These are phyloP conservation scores for Heliconius erato DNA, from an alignment of 2,888 invertebrate species.

Conservation along the genomic window DNA sequence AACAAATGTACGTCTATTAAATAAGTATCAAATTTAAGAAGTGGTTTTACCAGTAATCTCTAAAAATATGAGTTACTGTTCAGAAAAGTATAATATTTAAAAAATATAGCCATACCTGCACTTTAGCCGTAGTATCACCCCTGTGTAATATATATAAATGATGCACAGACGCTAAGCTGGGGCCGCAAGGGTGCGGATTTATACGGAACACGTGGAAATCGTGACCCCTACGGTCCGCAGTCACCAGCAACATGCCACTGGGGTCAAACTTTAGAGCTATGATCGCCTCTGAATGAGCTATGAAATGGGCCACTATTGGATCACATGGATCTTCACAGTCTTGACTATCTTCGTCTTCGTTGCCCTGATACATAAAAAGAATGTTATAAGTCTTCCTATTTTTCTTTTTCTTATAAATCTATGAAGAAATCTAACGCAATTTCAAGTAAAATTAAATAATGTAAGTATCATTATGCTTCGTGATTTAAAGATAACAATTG, in stretches of 20 bases:
- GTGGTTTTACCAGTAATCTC: no score
- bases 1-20: no score
- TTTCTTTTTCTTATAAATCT: background rate
- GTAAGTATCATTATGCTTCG: background rate
- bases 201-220: slow-evolving; percentile 98
- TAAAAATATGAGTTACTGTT: no score
- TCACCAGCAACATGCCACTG: slow-evolving; percentile 94
- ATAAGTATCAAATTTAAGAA: no score
- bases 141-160: slow-evolving; percentile 98
- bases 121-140: slow-evolving; percentile 98
- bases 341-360: slow-evolving; percentile 84
- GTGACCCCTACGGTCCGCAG: slow-evolving; percentile 96
- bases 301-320: slow-evolving; percentile 93
- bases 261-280: slow-evolving; percentile 96
- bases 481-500: background rate
- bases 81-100: no score
- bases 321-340: slow-evolving; percentile 89
- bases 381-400: background rate
- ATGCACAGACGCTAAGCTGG: slow-evolving; percentile 94
- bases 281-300: slow-evolving; percentile 94
- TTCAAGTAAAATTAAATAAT: no score
- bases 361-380: slow-evolving; percentile 62
- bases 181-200: slow-evolving; percentile 96
- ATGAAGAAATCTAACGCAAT: no score
- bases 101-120: slow-evolving; percentile 83